phyloP scores from a whole-genome alignment of 1,140 invertebrate genomes.

The Drosophila pectinifera region DNA sequence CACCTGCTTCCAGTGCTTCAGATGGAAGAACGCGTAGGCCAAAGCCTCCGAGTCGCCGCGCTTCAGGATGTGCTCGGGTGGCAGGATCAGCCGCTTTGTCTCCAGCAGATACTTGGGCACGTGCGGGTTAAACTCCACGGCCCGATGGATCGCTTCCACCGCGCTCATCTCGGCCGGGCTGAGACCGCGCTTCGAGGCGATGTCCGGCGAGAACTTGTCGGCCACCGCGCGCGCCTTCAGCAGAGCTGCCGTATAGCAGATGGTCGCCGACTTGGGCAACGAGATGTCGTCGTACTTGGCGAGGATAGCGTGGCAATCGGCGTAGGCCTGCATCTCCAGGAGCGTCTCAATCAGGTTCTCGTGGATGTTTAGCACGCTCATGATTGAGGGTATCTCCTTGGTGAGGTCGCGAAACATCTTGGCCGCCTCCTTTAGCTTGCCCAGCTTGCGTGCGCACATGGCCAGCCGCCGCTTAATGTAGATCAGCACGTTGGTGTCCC shows the following conservation, averaged over 20 bases:
- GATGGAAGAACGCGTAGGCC: slow-evolving; percentile 98
- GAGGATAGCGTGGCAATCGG: slow-evolving; percentile 96
- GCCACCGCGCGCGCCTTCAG: slow-evolving; percentile 96
- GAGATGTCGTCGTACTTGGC: slow-evolving; percentile 99
- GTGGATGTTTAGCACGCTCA: slow-evolving; percentile 98
- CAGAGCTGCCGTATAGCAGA: slow-evolving; percentile 98
- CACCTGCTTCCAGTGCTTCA: slow-evolving; percentile 98
- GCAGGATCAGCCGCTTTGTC: slow-evolving; percentile 97
- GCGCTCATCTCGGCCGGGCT: slow-evolving; percentile 96
- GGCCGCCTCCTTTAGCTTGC: slow-evolving; percentile 96
- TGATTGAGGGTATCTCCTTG: slow-evolving; percentile 96
- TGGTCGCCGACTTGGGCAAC: slow-evolving; percentile 97
- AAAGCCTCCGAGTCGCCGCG: slow-evolving; percentile 99
- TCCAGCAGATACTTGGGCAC: slow-evolving; percentile 99
- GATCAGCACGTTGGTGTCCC: slow-evolving; percentile 98
- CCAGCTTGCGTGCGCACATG: slow-evolving; percentile 98
- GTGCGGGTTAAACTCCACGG: slow-evolving; percentile 99
- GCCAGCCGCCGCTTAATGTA: slow-evolving; percentile 97
- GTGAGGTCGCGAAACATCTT: slow-evolving; percentile 99
- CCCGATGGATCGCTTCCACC: slow-evolving; percentile 98
- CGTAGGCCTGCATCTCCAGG: slow-evolving; percentile 98
- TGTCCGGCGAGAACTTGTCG: slow-evolving; percentile 96
- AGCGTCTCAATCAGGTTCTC: slow-evolving; percentile 99
- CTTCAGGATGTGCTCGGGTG: slow-evolving; percentile 98
- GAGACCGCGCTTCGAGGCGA: slow-evolving; percentile 94